Evolutionary conservation across 1,140 invertebrate species (phyloP), one percentile per base, ranked within the genome.

Genomic region (Aphelenchoides avenae): DNA sequence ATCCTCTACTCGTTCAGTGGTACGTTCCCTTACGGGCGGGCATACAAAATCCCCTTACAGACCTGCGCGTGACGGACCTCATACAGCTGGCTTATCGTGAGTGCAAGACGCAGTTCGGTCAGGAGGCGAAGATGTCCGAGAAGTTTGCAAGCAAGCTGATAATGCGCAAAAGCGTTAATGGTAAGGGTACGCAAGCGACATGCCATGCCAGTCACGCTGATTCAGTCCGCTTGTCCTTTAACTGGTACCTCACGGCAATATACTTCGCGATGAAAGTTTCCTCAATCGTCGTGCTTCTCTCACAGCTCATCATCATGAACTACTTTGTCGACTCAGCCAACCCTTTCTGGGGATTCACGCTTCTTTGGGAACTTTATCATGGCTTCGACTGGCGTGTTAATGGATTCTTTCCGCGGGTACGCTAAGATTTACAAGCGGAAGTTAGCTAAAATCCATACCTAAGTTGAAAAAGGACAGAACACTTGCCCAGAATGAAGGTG

Each of bases 1-100:
- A 36, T 68, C 13, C 26, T 68, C 3, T 66, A 68, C 29, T 66
- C 61, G 4, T 71, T 68, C 44, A 61, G 36, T 40, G 62, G 66
- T 68, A 22, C 30, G 31, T 60, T 9, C 11, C 20, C 52, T 44
- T 68, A 24, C 4, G 7, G 11, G 27, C 7, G 24, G 15, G n/a
- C 13, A 15, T 30, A 5, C 52, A 15, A 44, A 46, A 40, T 37
- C 64, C n/a, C 30, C 22, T 52, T 71, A 36, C 22, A 66, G 63
- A 67, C 33, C 22, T 66, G 11, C 39, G 61, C 27, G 46, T 66
- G 18, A 66, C 47, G 30, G 64, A 66, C 27, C 49, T 66, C 11
- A 44, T 73, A 31, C 70, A 66, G 57, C 34, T 66, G 15, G 68
- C 64, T 24, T 66, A 66, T 40, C 57, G 34, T 20, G 67, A 69